A percentile compares a stretch with the other conserved stretches of the same genome.
phyloP scores from a whole-genome alignment of 1,140 invertebrate species.

The Drosophila kurseongensis region DNA sequence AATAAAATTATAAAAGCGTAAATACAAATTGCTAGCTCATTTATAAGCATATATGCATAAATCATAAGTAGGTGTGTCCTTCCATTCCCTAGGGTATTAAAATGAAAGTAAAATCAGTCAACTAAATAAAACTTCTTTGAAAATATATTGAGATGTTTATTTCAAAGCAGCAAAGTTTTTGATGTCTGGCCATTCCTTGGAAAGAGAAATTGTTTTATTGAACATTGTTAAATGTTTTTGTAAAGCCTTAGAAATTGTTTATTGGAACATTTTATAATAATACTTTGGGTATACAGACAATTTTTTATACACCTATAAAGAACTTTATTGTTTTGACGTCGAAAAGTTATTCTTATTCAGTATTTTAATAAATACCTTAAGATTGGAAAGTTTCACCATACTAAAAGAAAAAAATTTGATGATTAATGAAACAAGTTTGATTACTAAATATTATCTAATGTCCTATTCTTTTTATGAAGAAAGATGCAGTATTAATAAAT shows the following conservation, averaged over 20 bases:
- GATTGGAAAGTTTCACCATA: too few relatives aligned
- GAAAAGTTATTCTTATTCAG: too few relatives aligned
- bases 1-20: slow-evolving; percentile 81
- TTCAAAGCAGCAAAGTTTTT: not conserved
- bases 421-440: too few relatives aligned
- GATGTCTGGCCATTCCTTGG: not conserved
- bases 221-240: not conserved
- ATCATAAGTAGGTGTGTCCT: slow-evolving; percentile 4
- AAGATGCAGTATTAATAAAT: too few relatives aligned
- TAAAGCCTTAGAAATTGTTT: not conserved
- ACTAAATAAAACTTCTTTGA: slow-evolving; percentile 1
- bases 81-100: not conserved
- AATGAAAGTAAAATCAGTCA: not conserved
- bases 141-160: not conserved
- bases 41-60: slow-evolving; percentile 22
- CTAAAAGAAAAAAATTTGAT: too few relatives aligned
- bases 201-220: not conserved
- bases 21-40: slow-evolving; percentile 62
- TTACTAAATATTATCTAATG: too few relatives aligned
- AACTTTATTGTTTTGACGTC: too few relatives aligned
- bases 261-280: too few relatives aligned
- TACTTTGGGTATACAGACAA: too few relatives aligned
- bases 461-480: too few relatives aligned
- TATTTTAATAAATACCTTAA: too few relatives aligned
- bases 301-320: too few relatives aligned